Evolutionary conservation across 2,797 vertebrate genomes (phyloP), one percentile per base, ranked within the genome.

Genomic region (Myoxocephalus aenaeus): DNA sequence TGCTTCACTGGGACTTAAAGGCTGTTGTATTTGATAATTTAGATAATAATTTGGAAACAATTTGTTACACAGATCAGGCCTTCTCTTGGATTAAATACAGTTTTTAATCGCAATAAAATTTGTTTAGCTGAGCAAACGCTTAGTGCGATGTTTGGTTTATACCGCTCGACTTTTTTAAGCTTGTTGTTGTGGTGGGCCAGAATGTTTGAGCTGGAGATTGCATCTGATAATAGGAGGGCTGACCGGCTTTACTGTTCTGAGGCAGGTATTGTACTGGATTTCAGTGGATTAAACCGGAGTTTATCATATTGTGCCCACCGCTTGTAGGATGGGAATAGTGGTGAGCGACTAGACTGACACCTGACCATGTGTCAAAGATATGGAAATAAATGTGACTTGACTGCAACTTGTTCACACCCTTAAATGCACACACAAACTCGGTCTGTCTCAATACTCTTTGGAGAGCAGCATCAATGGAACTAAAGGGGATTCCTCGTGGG

Each of bases 401-500:
- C 29, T 70, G 71, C 20, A 53, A n/a, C 25, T 66, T 54, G 40
- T 27, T 27, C 25, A 44, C 40, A 11, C 10, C 57, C 40, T 32
- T 18, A 22, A n/a, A 40, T 54, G 29, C 25, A 58, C 74, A 58
- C 48, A 40, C 22, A 34, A 29, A 32, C 51, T 40, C 8, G n/a
- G 53, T 7, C 11, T 63, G 54, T 53, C 29, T 81, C 48, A 73
- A 2, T 73, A 56, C 54, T 67, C 46, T 72, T 63, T 46, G 34
- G 36, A 81, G 65, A 65, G 74, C 74, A 22, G 83, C 79, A 77
- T 90, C 82, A 61, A 40, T 86, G 82, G 73, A 80, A 68, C 87
- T 86, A 79, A 87, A 83, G 87, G 89, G 86, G 83, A 84, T 90
- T 88, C 87, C 87, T 92, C 5, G 50, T 82, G 80, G 82, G 79